Conservation (phyloP, 2,113 vertebrate species). For the Dipodomys ordii region DNA sequence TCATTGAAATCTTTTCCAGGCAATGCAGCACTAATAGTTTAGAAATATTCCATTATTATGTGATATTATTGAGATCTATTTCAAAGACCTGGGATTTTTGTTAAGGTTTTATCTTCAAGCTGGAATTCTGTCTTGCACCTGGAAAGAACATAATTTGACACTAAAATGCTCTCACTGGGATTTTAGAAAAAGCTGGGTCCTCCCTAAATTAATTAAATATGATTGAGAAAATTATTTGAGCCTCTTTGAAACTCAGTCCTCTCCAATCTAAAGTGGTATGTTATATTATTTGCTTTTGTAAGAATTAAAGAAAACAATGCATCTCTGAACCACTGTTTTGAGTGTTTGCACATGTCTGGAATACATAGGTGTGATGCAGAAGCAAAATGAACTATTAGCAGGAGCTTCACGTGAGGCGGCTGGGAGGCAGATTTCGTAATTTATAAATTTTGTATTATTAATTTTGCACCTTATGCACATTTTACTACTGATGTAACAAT, state of each 20-base stretch:
- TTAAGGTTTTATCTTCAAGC: neutral
- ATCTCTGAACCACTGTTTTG: neutral
- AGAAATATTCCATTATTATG: slow-evolving; percentile 60
- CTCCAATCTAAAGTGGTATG: neutral
- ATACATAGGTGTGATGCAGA: neutral
- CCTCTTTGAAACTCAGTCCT: neutral
- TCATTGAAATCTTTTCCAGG: slow-evolving; percentile 53
- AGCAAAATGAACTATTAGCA: neutral
- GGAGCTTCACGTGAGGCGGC: neutral
- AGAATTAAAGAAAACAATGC: neutral
- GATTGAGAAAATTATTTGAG: slow-evolving; percentile 39
- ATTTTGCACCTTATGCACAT: neutral
- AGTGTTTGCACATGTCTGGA: neutral
- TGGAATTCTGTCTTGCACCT: neutral
- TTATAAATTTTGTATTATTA: slow-evolving; percentile 4
- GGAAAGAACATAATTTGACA: slow-evolving; percentile 18
- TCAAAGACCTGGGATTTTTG: neutral
- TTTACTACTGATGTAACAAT: neutral
- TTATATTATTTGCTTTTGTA: neutral
- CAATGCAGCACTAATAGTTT: slow-evolving; percentile 8
- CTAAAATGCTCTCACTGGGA: neutral
- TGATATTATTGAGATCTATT: neutral
- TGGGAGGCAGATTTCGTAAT: neutral
- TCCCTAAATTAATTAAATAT: slow-evolving; percentile 22
- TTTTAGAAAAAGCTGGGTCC: neutral